Evolutionary conservation across 2,113 vertebrate genomes (phyloP).

Genomic region (Telmatochromis sp.): DNA sequence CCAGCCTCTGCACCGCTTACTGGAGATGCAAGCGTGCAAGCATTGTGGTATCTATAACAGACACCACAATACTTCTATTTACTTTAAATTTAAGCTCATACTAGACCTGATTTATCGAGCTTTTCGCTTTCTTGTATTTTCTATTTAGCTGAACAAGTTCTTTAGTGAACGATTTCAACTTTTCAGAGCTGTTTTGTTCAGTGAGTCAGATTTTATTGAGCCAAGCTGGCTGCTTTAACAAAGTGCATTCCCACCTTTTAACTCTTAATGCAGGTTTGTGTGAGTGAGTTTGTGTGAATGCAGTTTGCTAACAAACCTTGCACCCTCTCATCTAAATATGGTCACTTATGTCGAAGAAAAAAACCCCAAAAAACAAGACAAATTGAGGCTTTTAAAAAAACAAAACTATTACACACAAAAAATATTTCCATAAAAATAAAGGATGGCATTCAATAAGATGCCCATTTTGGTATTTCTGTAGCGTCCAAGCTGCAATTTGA

Average conservation of each 20-base stretch:
- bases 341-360: background rate
- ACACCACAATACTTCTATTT: background rate
- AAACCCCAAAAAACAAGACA: rapidly evolving
- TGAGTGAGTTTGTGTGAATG: rapidly evolving
- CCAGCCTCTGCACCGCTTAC: background rate
- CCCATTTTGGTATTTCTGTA: background rate
- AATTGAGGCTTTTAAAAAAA: background rate
- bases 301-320: background rate
- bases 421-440: background rate
- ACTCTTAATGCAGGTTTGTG: background rate
- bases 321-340: background rate
- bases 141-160: background rate
- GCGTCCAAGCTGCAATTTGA: background rate
- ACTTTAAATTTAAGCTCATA: background rate
- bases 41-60: background rate
- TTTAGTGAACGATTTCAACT: background rate
- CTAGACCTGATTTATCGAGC: background rate
- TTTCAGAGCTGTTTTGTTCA: background rate
- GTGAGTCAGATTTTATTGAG: rapidly evolving
- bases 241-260: background rate
- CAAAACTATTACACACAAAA: background rate
- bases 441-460: background rate
- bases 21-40: background rate
- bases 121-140: background rate
- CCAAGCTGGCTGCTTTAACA: background rate